Evolutionary conservation across 2,797 vertebrate species (phyloP).

Genomic region (Streptopelia turtur): DNA sequence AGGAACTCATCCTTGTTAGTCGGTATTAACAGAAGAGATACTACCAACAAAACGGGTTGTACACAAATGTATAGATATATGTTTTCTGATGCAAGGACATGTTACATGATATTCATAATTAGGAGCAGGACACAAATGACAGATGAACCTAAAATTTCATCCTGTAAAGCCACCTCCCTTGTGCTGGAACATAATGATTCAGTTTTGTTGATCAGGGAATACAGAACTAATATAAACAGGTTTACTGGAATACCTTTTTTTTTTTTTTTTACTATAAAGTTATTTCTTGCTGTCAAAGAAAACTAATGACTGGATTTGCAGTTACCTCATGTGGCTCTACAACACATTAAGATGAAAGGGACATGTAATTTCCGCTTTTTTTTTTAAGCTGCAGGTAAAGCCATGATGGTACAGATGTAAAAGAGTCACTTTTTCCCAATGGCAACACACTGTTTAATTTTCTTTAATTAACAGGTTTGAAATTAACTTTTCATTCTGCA

Average conservation of each 20-base stretch:
- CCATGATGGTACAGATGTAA: not conserved
- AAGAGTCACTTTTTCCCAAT: not conserved
- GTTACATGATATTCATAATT: not conserved
- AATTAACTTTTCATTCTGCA: slow-evolving; percentile 37
- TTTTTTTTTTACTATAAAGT: not conserved
- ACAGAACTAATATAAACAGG: not conserved
- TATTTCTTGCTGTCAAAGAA: not conserved
- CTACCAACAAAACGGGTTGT: not conserved
- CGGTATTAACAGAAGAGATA: not conserved
- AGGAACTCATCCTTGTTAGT: slow-evolving; percentile 7
- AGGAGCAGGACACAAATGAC: not conserved
- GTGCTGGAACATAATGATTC: not conserved
- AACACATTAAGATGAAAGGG: not conserved
- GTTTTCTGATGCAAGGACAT: accelerated
- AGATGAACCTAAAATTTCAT: not conserved
- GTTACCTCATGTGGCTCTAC: not conserved
- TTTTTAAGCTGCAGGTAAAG: not conserved
- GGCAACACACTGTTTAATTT: not conserved
- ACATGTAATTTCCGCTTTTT: not conserved
- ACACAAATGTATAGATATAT: not conserved
- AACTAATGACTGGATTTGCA: not conserved
- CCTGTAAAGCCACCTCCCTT: not conserved
- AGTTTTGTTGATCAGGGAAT: not conserved
- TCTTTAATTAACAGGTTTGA: slow-evolving; percentile 42
- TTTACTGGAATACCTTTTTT: not conserved